These are phyloP conservation scores for Tipula vernalis DNA, from an alignment of 2,888 invertebrate species.

Conservation along the genomic window DNA sequence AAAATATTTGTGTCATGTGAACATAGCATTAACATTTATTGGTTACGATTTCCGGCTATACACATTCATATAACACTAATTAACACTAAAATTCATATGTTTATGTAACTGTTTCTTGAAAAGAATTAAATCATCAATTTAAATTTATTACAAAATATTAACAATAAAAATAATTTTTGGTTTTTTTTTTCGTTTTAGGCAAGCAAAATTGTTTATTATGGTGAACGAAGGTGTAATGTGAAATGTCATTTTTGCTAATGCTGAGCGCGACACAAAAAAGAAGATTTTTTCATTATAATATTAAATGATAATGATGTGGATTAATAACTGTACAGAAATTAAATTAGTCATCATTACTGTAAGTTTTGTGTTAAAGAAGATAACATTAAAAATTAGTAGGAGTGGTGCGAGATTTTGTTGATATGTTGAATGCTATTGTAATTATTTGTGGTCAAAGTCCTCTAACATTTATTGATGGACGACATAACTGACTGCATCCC, in stretches of 20 bases:
- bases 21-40: not conserved
- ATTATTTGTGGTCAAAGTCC: no score
- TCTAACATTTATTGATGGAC: no score
- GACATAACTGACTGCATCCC: not conserved
- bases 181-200: not conserved
- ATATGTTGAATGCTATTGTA: no score
- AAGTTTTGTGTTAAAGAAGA: not conserved
- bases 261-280: not conserved
- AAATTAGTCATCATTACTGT: not conserved
- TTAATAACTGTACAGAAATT: not conserved
- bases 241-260: not conserved
- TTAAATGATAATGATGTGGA: not conserved
- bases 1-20: not conserved
- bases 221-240: not conserved
- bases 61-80: not conserved
- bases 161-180: not conserved
- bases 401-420: no score
- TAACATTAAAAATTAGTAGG: no score
- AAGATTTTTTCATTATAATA: not conserved
- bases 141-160: not conserved
- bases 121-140: not conserved
- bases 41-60: not conserved
- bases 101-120: not conserved
- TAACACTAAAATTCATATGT: not conserved
- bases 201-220: not conserved